Percentiles rank a stretch among this genome's conserved stretches.
phyloP scores from a whole-genome alignment of 1,140 invertebrate species.

The Neelides sp. region DNA sequence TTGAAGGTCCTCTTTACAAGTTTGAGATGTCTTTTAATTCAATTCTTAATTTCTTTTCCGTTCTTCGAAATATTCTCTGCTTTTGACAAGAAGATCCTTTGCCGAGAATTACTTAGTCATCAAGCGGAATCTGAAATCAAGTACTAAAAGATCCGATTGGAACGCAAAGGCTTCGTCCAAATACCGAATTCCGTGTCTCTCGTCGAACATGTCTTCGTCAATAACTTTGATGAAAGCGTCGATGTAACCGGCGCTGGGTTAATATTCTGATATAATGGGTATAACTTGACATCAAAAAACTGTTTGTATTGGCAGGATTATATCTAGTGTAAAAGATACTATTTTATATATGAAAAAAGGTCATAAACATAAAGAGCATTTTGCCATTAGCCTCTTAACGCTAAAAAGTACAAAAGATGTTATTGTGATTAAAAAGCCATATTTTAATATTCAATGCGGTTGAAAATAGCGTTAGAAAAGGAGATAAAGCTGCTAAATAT shows the following conservation, averaged over 20 bases:
- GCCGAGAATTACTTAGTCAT: conserved; percentile 53
- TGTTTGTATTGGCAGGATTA: conserved; percentile 57
- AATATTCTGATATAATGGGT: conserved; percentile 94
- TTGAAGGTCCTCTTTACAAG: conserved; percentile 70
- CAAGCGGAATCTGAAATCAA: conserved; percentile 82
- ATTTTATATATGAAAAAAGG: not conserved
- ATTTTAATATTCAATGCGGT: too few species aligned
- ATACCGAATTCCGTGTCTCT: conserved; percentile 65
- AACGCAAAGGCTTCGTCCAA: conserved; percentile 88
- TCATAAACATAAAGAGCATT: too few species aligned
- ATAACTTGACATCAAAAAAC: conserved; percentile 76
- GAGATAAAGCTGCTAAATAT: too few species aligned
- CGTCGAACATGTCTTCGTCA: conserved; percentile 58
- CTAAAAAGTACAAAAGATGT: too few species aligned
- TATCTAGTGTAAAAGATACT: conserved; percentile 52
- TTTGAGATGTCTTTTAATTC: conserved; percentile 87
- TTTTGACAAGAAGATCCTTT: conserved; percentile 57
- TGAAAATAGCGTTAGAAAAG: too few species aligned
- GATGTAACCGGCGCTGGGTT: conserved; percentile 94
- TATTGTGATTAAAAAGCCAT: too few species aligned
- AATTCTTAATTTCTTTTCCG: conserved; percentile 74
- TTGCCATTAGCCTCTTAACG: too few species aligned
- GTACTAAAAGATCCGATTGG: conserved; percentile 86
- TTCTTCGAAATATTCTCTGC: conserved; percentile 74
- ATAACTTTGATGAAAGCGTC: conserved; percentile 86